Evolutionary conservation across 2,113 vertebrate genomes (phyloP).

Genomic region (Cyanocitta stelleri): DNA sequence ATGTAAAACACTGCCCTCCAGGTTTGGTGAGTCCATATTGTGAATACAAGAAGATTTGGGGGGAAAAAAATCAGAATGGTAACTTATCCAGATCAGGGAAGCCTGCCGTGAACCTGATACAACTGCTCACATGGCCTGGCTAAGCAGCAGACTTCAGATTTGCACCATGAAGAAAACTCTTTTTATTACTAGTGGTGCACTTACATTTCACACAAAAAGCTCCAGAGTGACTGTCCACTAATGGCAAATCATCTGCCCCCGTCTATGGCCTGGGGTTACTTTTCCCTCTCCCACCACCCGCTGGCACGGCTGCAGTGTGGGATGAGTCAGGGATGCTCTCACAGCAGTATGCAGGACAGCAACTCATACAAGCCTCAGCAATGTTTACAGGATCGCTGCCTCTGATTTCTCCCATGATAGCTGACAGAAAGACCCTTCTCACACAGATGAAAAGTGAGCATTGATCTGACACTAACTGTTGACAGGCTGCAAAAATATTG

Average conservation of each 20-base stretch:
- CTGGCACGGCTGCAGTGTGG: fast-evolving
- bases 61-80: fast-evolving
- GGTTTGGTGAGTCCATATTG: not conserved
- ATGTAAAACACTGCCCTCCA: not conserved
- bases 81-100: not conserved
- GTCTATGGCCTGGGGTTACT: not conserved
- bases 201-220: not conserved
- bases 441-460: fast-evolving
- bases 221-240: not conserved
- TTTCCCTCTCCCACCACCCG: not conserved
- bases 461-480: not conserved
- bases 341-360: not conserved
- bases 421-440: not conserved
- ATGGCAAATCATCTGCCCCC: not conserved
- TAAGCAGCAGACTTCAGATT: not conserved
- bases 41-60: not conserved
- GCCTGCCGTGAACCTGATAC: not conserved
- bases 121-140: not conserved
- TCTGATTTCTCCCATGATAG: not conserved
- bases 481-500: not conserved
- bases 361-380: not conserved
- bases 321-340: not conserved
- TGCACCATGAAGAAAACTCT: not conserved
- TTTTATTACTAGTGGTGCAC: not conserved
- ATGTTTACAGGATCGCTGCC: not conserved